Base-by-base conservation (phyloP, 2,888 invertebrate genomes). In the Acronicta alni region DNA sequence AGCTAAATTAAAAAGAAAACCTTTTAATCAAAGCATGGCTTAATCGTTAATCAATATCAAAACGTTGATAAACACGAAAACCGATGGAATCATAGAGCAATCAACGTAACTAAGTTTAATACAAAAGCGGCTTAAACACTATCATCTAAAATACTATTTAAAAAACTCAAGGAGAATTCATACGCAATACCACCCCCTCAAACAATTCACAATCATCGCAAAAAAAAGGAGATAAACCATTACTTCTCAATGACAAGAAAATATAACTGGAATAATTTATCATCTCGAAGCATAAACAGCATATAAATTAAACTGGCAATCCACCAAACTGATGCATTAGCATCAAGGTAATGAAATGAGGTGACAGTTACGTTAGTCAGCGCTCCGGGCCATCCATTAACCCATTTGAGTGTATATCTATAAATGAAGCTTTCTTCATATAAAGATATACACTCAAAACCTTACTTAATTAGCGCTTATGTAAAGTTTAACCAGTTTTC, bases 281-380 rank as follows among this genome's bases (percentile, higher is more conserved):
- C 72, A 74, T 89, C 88, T 83, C 73, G 83, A 61, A 82, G 86
- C 84, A 73, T 80, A 84, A 87, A 89, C 85, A 83, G 70, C 72
- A 81, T 80, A 82, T 85, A 84, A 86, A 89, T 85, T 84, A 80
- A 71, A 81, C 85, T 84, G 81, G 84, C 83, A 84, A 72, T 81
- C 73, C 75, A 81, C 84, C 80, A 83, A 80, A 81, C 81, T 65
- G 75, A 74, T 76, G 78, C 80, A 78, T 82, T 81, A 80, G 78
- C 72, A 63, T 67, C 68, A 72, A 61, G 62, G 64, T 67, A 62
- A 81, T 77, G 78, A 79, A 79, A 79, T 62, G 78, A 62, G 80
- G 82, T 78, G 85, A 85, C 82, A 83, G 78, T 76, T 65, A 64
- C 70, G 62, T 60, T 60, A 57, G 63, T 72, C 41, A 60, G 38